Base-by-base conservation (phyloP, 2,888 invertebrate genomes). In the Lamellibrachia satsuma region DNA sequence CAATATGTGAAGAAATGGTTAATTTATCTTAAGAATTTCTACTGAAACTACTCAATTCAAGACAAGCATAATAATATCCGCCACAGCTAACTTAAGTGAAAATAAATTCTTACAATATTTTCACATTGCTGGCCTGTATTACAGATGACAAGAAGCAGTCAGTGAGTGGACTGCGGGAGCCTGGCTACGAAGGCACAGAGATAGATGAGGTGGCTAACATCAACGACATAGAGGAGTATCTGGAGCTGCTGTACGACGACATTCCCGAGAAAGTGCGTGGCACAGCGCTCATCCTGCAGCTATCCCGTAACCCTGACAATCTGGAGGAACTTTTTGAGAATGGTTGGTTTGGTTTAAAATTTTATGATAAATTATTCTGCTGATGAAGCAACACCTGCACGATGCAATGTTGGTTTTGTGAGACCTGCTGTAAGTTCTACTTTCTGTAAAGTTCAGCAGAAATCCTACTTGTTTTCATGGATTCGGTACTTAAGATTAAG, bases 211-310 rank as follows among this genome's bases (percentile, higher is more conserved):
- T 97, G 93, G 97, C 98, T 52, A 97, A 98, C 94, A 98, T 99
- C 94, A 98, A 98, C 96, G 98, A 98, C 96, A 97, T 99, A 94
- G 98, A 99, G 96, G 98, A 98, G 95, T 99, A 99, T 97, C 98
- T 99, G 92, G 99, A 99, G 97, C 97, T 99, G 94, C 97, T 99
- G 51, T 99, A 99, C 97, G 99, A 99, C 97, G 99, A 99, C 94
- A 95, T 97, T 27, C 95, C 96, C 57, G 99, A 99, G 95, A 99
- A 99, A 97, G 98, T 99, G 91, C 95, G 97, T 96, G 99, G 99
- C 52, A 98, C 99, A 7, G 98, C 98, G 52, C 97, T 98, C 94
- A 98, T 99, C 94, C 97, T 99, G 92, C 98, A 99, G 96, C 97
- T 99, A 94, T 98, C 99, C 3, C 97, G 99, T 95, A 98, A 98